Base-by-base conservation (phyloP, 1,140 invertebrate genomes). In the Condylostylus longicornis region DNA sequence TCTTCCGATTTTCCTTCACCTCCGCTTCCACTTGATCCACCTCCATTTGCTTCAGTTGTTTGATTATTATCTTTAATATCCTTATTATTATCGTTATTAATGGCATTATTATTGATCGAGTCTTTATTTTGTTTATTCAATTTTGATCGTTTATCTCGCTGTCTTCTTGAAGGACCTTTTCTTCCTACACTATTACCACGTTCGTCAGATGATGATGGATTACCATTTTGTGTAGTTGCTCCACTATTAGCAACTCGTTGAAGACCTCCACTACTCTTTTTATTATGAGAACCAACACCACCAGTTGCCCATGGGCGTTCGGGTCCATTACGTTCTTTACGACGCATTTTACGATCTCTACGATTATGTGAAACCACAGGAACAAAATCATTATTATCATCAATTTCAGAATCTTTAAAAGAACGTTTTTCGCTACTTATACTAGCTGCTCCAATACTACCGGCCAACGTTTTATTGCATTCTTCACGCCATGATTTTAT, bases 331-430 rank as follows among this genome's bases (percentile, higher is more conserved):
- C 56, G 54, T 3, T 60, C 57, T 37, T 58, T 55, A 33, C 57
- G 57, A 18, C 53, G 50, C 38, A 54, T 60, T 48, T 67, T 66
- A 31, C 64, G 52, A 40, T 67, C 65, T 38, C 63, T 65, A 19
- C 65, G 50, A 50, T 58, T 62, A 45, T 68, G 61, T 33, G 56
- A 65, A 25, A 64, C 48, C 21, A 68, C 66, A 12, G 61, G 64
- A 35, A 64, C 62, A 53, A 68, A 68, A 33, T 58, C 58, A 41
- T 46, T 58, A 51, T 61, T 66, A 37, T 68, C 65, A 42, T 67
- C 66, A 35, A 57, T 22, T 47, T 60, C 57, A 10, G 55, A 58
- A 6, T 49, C 51, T 14, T 50, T 50, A 1, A 42, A 45, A 1
- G 55, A 53, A 28, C 55, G 54, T 34, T 58, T 58, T 31, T 55